Evolutionary conservation across 2,113 vertebrate species (phyloP).

Genomic region (Sorex araneus): DNA sequence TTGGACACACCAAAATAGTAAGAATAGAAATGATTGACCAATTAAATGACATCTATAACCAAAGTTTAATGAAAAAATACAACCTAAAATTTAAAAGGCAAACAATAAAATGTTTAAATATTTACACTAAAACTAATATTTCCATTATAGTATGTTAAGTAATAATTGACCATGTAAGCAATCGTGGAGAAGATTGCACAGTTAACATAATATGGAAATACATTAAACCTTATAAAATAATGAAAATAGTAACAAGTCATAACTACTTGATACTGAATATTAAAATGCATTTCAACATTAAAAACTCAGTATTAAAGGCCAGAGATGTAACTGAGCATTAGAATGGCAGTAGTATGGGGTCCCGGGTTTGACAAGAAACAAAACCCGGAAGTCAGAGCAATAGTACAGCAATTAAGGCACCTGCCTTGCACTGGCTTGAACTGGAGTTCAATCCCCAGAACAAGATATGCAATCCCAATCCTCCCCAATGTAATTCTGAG

Average conservation of each 20-base stretch:
- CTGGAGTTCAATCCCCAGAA: too few species aligned
- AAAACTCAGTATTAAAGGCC: too few species aligned
- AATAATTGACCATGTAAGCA: background rate
- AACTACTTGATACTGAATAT: background rate
- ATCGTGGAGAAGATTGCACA: background rate
- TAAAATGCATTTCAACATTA: too few species aligned
- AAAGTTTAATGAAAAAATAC: constrained; percentile 23
- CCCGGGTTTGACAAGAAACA: too few species aligned
- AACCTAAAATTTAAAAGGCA: constrained; percentile 44
- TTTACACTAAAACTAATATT: too few species aligned
- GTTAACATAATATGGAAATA: constrained; percentile 40
- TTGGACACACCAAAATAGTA: background rate
- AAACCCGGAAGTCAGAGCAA: too few species aligned
- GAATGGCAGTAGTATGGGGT: too few species aligned
- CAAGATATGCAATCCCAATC: too few species aligned
- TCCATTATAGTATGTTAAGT: background rate
- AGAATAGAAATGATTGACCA: background rate
- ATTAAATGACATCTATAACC: background rate
- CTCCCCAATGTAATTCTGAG: too few species aligned
- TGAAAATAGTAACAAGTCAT: background rate
- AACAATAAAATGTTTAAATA: constrained; percentile 11
- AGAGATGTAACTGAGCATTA: too few species aligned
- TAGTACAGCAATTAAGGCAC: too few species aligned
- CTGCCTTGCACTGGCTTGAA: too few species aligned
- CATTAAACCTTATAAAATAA: constrained; percentile 17